Evolutionary conservation across 1,140 invertebrate species (phyloP), one percentile per base, ranked within the genome.

Genomic region (Brachionus rotundiformis): DNA sequence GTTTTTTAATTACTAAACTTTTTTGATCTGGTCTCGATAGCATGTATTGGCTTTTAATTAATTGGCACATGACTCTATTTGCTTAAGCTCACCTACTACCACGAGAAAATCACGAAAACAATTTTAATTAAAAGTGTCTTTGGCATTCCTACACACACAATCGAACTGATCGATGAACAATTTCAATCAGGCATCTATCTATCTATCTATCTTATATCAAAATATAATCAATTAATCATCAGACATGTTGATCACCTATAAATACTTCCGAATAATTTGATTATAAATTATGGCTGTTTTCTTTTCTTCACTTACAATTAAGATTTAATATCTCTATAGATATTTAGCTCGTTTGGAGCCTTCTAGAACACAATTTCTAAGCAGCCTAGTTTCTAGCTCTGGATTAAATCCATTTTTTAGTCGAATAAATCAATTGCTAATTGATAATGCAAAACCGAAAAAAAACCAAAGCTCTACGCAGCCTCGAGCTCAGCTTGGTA

Each of bases 41-140:
- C 59, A 63, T 63, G 59, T 63, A 63, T 11, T 63, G 25, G 25
- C 29, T 63, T 63, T 63, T 63, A 63, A 63, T 63, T 29, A 63
- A 63, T 8, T n/a, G n/a, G 59, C 59, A 63, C 59, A 31, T 63
- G 59, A 63, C 25, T 63, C 11, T 27, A 31, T 29, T 63, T 63
- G 10, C 13, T 25, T 33, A 31, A 63, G 25, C 29, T 63, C n/a
- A 49, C 47, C 47, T 23, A 49, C 27, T 23, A 29, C 29, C 25
- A 63, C 25, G n/a, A 63, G 29, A 63, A 63, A 27, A 63, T 63
- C 19, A 11, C 25, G 23, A 10, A 63, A 63, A 11, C 27, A 16
- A 3, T 68, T 68, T 68, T 68, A 68, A 68, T 68, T 68, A 68
- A 68, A 68, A 27, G 29, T 63, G 29, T 63, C 59, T 63, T 23